Evolutionary conservation across 1,140 invertebrate species (phyloP).

Genomic region (Zaprionus kolodkinae): DNA sequence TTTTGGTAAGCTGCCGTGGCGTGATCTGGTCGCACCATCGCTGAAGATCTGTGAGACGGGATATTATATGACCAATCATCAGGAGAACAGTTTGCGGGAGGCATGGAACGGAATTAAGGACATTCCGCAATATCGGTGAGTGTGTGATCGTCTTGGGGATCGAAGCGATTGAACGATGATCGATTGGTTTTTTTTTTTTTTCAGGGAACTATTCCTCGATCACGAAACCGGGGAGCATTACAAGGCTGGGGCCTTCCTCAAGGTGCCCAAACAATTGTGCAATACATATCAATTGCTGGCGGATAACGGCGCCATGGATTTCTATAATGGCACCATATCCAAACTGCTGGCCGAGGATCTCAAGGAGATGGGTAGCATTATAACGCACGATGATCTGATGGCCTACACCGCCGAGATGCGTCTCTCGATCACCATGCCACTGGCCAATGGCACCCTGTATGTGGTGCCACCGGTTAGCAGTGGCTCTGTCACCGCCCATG

Average conservation of each 20-base stretch:
- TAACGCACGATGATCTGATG: constrained; percentile 90
- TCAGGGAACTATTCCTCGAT: constrained; percentile 86
- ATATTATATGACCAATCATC: constrained; percentile 88
- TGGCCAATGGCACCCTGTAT: constrained; percentile 87
- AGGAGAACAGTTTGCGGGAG: constrained; percentile 85
- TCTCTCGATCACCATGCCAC: constrained; percentile 83
- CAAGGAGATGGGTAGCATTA: constrained; percentile 88
- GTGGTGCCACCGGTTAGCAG: constrained; percentile 91
- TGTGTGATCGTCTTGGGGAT: background rate
- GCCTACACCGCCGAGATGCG: constrained; percentile 85
- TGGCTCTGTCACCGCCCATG: constrained; percentile 91
- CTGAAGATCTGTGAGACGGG: constrained; percentile 91
- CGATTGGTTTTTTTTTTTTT: too few species aligned
- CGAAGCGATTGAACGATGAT: too few species aligned
- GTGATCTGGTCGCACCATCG: constrained; percentile 90
- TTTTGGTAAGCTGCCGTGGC: constrained; percentile 94
- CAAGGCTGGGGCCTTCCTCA: constrained; percentile 88
- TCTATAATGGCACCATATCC: constrained; percentile 92
- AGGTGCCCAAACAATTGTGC: constrained; percentile 88
- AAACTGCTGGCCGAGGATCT: constrained; percentile 90
- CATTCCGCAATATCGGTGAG: constrained; percentile 52
- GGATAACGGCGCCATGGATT: constrained; percentile 88
- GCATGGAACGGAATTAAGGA: constrained; percentile 60
- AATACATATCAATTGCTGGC: constrained; percentile 89
- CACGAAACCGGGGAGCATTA: constrained; percentile 86